Conservation (phyloP, 2,797 vertebrate species). For the Martes flavigula region DNA sequence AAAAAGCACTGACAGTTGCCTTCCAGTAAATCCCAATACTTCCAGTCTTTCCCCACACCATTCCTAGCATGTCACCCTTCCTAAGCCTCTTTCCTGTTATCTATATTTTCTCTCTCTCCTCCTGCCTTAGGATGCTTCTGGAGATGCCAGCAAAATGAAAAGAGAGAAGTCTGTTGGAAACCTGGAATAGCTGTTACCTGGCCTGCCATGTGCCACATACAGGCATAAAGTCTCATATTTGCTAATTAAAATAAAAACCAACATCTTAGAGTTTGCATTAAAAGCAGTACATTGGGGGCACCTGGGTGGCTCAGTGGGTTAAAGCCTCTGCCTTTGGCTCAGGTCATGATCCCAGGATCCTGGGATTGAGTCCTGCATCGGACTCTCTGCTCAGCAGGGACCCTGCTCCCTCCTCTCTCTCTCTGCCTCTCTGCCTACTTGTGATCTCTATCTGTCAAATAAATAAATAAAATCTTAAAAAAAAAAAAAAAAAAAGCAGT, state of each 20-base stretch:
- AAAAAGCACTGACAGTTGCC: neutral
- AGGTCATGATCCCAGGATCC: too few species aligned
- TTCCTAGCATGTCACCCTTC: neutral
- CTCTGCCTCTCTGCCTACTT: too few species aligned
- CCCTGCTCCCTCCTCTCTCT: too few species aligned
- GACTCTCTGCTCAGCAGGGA: too few species aligned
- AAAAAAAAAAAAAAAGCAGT: neutral
- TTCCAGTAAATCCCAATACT: neutral
- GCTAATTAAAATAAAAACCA: conserved; percentile 34
- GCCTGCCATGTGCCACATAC: neutral
- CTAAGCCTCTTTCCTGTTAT: neutral
- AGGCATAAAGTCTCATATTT: neutral
- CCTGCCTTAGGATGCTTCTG: neutral
- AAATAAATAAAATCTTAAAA: too few species aligned
- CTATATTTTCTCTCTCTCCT: neutral
- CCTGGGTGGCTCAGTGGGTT: too few species aligned
- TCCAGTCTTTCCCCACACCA: neutral
- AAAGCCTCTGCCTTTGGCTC: too few species aligned
- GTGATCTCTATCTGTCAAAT: too few species aligned
- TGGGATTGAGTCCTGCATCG: too few species aligned
- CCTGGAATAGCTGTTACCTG: neutral
- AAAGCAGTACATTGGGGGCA: neutral
- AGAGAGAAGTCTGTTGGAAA: neutral
- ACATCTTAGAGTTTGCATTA: conserved; percentile 4
- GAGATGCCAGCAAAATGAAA: neutral